phyloP scores from a whole-genome alignment of 2,113 vertebrate species.

The Antechinus flavipes region DNA sequence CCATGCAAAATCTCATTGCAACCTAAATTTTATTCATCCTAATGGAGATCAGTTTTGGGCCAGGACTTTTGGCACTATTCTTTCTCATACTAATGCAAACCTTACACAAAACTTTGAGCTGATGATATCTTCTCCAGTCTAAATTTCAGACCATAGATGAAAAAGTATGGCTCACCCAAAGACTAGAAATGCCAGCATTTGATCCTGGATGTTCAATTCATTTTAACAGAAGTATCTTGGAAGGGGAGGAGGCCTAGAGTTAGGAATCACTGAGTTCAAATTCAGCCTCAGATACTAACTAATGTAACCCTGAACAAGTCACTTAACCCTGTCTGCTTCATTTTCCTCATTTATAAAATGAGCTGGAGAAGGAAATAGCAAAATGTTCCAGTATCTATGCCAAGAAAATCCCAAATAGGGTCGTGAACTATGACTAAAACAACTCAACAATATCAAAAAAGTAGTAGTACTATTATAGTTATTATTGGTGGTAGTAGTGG shows the following conservation, averaged over 20 bases:
- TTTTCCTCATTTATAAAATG: neutral
- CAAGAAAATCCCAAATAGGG: neutral
- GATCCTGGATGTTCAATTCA: neutral
- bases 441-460: neutral
- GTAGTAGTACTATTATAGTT: no score
- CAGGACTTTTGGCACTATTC: neutral
- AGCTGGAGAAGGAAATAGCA: neutral
- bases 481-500: no score
- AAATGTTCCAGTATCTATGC: neutral
- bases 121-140: neutral
- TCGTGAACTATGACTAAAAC: neutral
- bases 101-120: neutral
- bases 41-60: neutral
- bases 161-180: neutral
- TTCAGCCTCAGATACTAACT: neutral
- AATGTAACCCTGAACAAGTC: neutral
- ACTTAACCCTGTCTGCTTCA: neutral
- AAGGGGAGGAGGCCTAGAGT: neutral
- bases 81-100: neutral
- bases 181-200: neutral
- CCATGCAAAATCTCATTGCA: neutral
- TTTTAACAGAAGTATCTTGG: neutral
- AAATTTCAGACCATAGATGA: neutral
- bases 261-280: neutral
- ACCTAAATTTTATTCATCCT: neutral